Percentiles rank a stretch among this genome's conserved stretches.
These are phyloP conservation scores for Urophycis tenuis DNA, from an alignment of 2,797 vertebrate species.

Conservation along the genomic window DNA sequence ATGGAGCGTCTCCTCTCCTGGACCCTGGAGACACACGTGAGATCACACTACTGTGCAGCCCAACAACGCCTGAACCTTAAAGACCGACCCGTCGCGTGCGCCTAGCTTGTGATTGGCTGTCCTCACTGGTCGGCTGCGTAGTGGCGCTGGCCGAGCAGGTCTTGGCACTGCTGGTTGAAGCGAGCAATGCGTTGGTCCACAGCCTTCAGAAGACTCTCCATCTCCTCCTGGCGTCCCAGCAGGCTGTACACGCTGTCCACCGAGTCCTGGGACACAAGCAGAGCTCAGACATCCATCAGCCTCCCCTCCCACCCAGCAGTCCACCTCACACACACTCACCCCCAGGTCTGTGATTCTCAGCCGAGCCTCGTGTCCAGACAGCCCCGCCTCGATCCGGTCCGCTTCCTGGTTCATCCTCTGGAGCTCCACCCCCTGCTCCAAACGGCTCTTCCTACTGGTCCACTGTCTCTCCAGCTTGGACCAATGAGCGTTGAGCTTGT, in stretches of 20 bases:
- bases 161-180: conserved; percentile 62
- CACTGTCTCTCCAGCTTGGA: conserved; percentile 68
- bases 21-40: conserved; percentile 27
- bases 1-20: conserved; percentile 38
- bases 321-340: too few relatives aligned
- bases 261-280: conserved; percentile 68
- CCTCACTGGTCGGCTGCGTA: conserved; percentile 68
- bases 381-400: conserved; percentile 72
- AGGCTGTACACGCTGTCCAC: conserved; percentile 73
- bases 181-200: conserved; percentile 64
- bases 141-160: conserved; percentile 63
- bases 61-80: too few relatives aligned
- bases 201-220: conserved; percentile 66
- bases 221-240: conserved; percentile 76
- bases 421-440: conserved; percentile 73
- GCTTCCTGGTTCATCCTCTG: conserved; percentile 76
- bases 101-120: not conserved
- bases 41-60: not conserved
- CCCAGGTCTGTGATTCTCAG: conserved; percentile 71
- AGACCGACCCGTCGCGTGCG: too few relatives aligned
- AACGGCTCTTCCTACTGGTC: conserved; percentile 53
- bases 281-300: not conserved
- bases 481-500: conserved; percentile 61
- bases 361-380: conserved; percentile 76
- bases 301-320: not conserved